Evolutionary conservation across 1,140 invertebrate species (phyloP).

Genomic region (Mercenaria mercenaria): DNA sequence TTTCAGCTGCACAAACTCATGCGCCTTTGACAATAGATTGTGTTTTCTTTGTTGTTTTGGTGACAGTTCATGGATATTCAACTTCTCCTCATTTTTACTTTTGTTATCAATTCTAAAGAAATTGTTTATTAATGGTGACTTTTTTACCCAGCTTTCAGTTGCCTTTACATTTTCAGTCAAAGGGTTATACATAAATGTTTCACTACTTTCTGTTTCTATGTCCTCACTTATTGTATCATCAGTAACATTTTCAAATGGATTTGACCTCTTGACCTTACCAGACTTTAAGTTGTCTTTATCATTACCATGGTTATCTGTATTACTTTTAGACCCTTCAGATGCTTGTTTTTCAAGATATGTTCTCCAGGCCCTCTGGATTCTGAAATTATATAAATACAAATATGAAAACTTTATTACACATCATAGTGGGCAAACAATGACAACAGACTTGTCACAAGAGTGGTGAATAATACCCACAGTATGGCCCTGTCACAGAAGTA

Average conservation of each 20-base stretch:
- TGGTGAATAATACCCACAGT: no score
- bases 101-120: neutral
- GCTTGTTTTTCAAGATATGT: slow-evolving; percentile 7
- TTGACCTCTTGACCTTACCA: neutral
- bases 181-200: slow-evolving; percentile 24
- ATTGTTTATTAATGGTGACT: neutral
- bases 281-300: neutral
- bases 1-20: slow-evolving; percentile 59
- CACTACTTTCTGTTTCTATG: neutral
- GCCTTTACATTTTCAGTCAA: neutral
- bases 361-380: slow-evolving; percentile 63
- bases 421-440: no score
- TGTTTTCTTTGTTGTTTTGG: slow-evolving; percentile 55
- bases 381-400: slow-evolving; percentile 24
- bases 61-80: neutral
- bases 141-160: neutral
- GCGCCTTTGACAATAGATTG: slow-evolving; percentile 43
- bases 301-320: slow-evolving; percentile 6
- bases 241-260: neutral
- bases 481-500: no score
- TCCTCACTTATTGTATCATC: neutral
- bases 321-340: neutral
- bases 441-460: no score
- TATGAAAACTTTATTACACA: no score
- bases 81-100: neutral